Base-by-base conservation (phyloP, 2,797 vertebrate genomes). In the Nasua narica region DNA sequence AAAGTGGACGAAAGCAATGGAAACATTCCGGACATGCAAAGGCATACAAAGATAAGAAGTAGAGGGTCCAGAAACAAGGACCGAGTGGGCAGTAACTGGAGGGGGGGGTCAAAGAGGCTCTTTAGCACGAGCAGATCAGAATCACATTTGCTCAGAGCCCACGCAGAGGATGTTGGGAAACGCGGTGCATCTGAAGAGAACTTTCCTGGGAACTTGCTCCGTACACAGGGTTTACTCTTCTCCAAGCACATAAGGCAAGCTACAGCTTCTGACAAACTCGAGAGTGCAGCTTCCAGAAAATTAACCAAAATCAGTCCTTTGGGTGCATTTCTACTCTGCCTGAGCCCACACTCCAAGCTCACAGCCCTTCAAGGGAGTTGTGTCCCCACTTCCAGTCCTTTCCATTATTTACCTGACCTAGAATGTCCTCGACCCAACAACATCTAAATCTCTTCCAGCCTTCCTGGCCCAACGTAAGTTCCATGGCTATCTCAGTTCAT, bases 271-370 rank as follows among this genome's bases (percentile, higher is more conserved):
- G 58, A 62, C 32, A 60, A 56, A 78, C 46, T 3, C 29, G n/a
- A 62, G 81, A 32, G 32, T 16, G 25, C 15, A 76, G 2, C 40
- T 91, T 65, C 67, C 65, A 13, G 4, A 67, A 93, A 97, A 70
- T 52, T 84, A 65, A 54, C 65, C 65, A 72, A 58, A 56, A 8
- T 21, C 23, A 79, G 35, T 52, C 27, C 32, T 35, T 27, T 35
- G 60, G 43, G n/a, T 35, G 23, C 69, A 10, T 65, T 96, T 72
- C 81, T 72, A 46, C 10, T 72, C 85, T 35, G 7, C 7, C 2
- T 52, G 58, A 77, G 25, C 40, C 21, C 21, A 19, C 35, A 23
- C 52, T 69, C 54, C n/a, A 13, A 13, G 54, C 23, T 81, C 62
- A 46, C 48, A 65, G 9, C 7, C 56, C 21, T 79, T 78, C 76